These are phyloP conservation scores for Euthynnus affinis DNA, from an alignment of 2,797 vertebrate species.

Conservation along the genomic window DNA sequence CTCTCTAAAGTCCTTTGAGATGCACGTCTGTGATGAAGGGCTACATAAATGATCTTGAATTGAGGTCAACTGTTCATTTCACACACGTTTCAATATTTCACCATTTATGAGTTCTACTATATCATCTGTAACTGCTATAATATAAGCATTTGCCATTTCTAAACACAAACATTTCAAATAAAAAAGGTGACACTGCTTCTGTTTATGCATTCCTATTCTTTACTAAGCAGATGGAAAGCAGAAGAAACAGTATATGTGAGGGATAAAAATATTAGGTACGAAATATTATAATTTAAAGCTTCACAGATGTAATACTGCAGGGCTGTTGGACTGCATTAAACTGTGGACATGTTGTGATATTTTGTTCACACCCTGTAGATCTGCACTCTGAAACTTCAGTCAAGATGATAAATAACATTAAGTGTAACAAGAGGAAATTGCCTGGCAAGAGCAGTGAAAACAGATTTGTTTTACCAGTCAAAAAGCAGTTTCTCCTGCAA, in stretches of 20 bases:
- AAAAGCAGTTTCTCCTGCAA: constrained; percentile 38
- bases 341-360: constrained; percentile 30
- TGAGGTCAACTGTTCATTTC: constrained; percentile 2
- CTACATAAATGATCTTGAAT: constrained; percentile 1
- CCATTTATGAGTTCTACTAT: no score
- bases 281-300: constrained; percentile 27
- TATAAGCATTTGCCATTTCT: neutral
- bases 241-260: neutral
- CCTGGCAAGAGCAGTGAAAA: constrained; percentile 29
- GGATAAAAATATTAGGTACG: neutral
- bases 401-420: constrained; percentile 58
- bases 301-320: constrained; percentile 8
- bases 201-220: neutral
- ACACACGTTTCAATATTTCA: no score
- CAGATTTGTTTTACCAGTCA: constrained; percentile 37
- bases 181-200: neutral
- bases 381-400: constrained; percentile 28
- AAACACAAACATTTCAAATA: constrained; percentile 10
- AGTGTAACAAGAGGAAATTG: constrained; percentile 43
- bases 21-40: constrained; percentile 8
- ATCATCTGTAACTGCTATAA: no score
- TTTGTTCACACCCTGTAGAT: constrained; percentile 29
- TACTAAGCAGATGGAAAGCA: constrained; percentile 25
- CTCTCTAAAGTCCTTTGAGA: constrained; percentile 10
- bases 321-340: constrained; percentile 27